Base-by-base conservation (phyloP, 2,797 vertebrate genomes). In the Sebastiscus tertius region DNA sequence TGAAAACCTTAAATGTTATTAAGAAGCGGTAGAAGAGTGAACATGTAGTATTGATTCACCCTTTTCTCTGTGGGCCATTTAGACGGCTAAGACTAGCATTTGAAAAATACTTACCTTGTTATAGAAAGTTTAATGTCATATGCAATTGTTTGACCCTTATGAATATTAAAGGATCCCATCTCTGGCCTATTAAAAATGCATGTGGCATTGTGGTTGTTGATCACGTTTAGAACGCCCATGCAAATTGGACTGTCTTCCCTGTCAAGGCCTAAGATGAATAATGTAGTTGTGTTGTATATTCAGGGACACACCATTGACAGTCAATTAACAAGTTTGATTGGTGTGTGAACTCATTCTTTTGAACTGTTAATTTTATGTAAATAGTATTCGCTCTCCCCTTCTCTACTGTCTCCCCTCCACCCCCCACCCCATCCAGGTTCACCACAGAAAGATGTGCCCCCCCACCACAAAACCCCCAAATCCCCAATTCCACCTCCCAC, bases 311-410 rank as follows among this genome's bases (percentile, higher is more conserved):
- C 97, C 97, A 99, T 98, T 99, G 98, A 98, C 98, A 99, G 97
- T 98, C 97, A 99, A 99, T 99, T 99, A 99, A 98, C 98, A 98
- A 97, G 97, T 99, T 98, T 98, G 98, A 99, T 98, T 98, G 97
- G 97, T 99, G 97, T 98, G 97, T 97, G 97, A 98, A 98, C 97
- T 97, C 97, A 96, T 97, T 97, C 98, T 98, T 99, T 99, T 99
- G 97, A 99, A 99, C 98, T 98, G 97, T 98, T 99, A 99, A 99
- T 99, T 98, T 98, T 98, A 99, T 99, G 98, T 98, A 98, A 99
- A 99, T 99, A 97, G 96, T 96, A 97, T 98, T 98, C 97, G 81
- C 92, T 91, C 92, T 86, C 83, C 83, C 80, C 94, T 95, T 95
- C 95, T 95, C 94, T 94, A 26, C 77, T 54, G 80, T 96, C 96